phyloP scores from a whole-genome alignment of 2,888 invertebrate genomes.

The Acanthosepion esculentum region DNA sequence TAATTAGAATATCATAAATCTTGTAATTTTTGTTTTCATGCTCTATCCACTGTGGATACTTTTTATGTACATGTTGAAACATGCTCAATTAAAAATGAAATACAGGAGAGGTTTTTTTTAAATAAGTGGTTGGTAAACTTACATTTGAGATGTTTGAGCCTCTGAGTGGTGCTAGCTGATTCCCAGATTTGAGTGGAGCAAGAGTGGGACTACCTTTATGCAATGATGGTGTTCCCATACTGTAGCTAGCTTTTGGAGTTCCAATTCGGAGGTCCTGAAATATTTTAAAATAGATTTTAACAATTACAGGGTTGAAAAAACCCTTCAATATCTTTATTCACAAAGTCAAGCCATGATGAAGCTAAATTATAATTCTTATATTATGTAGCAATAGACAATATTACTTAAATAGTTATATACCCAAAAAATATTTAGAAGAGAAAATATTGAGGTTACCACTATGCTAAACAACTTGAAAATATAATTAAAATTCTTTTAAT shows the following conservation, averaged over 20 bases:
- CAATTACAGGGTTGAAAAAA: neutral
- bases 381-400: too few species aligned
- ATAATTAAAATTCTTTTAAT: too few species aligned
- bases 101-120: neutral
- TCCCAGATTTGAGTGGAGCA: slow-evolving; percentile 62
- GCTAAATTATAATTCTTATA: too few species aligned
- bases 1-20: too few species aligned
- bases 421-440: too few species aligned
- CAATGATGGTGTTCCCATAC: slow-evolving; percentile 64
- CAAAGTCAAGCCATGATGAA: too few species aligned
- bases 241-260: slow-evolving; percentile 66
- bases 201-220: slow-evolving; percentile 56
- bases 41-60: neutral
- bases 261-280: slow-evolving; percentile 54
- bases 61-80: neutral
- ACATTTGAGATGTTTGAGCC: slow-evolving; percentile 62
- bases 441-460: too few species aligned
- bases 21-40: too few species aligned
- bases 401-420: too few species aligned
- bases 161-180: slow-evolving; percentile 59
- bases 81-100: neutral
- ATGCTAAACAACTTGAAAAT: too few species aligned
- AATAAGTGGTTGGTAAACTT: slow-evolving; percentile 48
- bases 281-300: neutral
- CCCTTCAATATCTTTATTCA: too few species aligned